Conservation (phyloP, 2,797 vertebrate genomes). For the Peromyscus melanophrys region DNA sequence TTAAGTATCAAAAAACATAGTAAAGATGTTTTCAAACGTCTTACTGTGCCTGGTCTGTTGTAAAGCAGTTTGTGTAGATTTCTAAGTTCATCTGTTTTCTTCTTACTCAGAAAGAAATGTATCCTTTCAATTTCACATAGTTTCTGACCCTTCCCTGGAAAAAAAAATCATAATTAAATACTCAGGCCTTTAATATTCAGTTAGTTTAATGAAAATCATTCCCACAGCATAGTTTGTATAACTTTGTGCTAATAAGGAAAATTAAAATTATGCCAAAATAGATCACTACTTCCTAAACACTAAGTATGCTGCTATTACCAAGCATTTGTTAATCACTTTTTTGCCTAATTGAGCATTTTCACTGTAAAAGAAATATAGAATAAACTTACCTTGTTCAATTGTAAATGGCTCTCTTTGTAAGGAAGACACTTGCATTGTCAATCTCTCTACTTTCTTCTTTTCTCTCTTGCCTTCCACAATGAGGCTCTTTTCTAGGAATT, state of each 20-base stretch:
- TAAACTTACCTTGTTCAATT: slow-evolving; percentile 92
- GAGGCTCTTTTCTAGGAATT: slow-evolving; percentile 91
- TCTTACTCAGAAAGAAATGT: slow-evolving; percentile 94
- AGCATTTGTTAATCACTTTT: background rate
- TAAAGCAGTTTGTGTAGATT: slow-evolving; percentile 96
- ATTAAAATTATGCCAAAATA: slow-evolving; percentile 35
- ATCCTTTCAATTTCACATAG: slow-evolving; percentile 97
- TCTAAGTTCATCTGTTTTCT: slow-evolving; percentile 96
- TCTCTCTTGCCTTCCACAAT: slow-evolving; percentile 96
- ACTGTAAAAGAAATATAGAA: slow-evolving; percentile 58
- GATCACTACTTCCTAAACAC: slow-evolving; percentile 38
- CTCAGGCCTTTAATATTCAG: background rate
- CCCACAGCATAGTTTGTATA: slow-evolving; percentile 24
- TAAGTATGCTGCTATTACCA: background rate
- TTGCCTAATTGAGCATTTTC: slow-evolving; percentile 51
- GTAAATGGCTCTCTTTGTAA: slow-evolving; percentile 94
- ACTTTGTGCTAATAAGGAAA: background rate
- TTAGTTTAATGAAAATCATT: slow-evolving; percentile 41
- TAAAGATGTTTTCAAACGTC: slow-evolving; percentile 65
- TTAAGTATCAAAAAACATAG: slow-evolving; percentile 29
- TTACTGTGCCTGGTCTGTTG: slow-evolving; percentile 97
- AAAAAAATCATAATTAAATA: slow-evolving; percentile 45
- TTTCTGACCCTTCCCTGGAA: slow-evolving; percentile 94
- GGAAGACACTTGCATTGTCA: slow-evolving; percentile 94
- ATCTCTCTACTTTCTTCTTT: slow-evolving; percentile 96